Evolutionary conservation across 1,140 invertebrate genomes (phyloP).

Genomic region (Drosophila melanogaster): DNA sequence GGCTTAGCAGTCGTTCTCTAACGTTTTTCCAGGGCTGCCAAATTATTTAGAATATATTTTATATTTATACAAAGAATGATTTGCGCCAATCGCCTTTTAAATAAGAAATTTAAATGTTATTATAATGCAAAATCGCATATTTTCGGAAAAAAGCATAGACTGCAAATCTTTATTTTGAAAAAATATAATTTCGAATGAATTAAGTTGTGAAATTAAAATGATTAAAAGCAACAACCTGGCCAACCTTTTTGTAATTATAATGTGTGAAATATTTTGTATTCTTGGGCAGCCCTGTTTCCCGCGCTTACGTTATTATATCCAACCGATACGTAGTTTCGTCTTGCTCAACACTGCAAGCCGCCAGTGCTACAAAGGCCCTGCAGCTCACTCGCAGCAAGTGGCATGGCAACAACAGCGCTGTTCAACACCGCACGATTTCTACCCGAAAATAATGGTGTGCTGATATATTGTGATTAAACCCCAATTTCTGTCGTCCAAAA

Average conservation of each 20-base stretch:
- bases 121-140: no score
- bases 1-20: not conserved
- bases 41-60: not conserved
- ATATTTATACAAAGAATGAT: no score
- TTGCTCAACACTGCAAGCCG: conserved; percentile 10
- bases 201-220: no score
- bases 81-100: no score
- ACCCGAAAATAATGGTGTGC: conserved; percentile 64
- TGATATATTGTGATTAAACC: conserved; percentile 63
- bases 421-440: conserved; percentile 20
- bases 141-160: no score
- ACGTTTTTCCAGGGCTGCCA: conserved; percentile 4
- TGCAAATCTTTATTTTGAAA: no score
- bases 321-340: conserved; percentile 5
- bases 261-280: no score
- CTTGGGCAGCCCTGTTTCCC: not conserved
- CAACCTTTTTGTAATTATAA: no score
- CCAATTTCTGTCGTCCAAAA: conserved; percentile 48
- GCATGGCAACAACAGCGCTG: conserved; percentile 15
- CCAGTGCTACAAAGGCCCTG: conserved; percentile 6
- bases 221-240: no score
- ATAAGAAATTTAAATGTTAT: no score
- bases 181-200: no score
- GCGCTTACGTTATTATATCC: not conserved
- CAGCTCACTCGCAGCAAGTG: conserved; percentile 4